phyloP scores from a whole-genome alignment of 2,888 invertebrate species.

The Asteroscopus sphinx region DNA sequence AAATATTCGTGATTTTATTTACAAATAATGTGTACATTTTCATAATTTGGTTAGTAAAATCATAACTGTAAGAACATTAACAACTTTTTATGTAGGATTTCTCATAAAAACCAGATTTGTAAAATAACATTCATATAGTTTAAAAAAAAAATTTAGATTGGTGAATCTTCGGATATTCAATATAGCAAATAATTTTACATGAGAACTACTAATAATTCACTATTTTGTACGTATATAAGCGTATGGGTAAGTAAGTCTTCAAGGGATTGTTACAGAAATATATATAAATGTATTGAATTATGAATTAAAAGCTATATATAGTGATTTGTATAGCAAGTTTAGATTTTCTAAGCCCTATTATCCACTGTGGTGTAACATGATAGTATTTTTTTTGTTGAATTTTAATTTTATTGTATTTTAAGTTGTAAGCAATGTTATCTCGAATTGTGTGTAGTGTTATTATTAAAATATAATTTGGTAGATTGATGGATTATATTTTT shows the following conservation, averaged over 20 bases:
- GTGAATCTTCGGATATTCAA: constrained; percentile 63
- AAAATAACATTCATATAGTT: constrained; percentile 22
- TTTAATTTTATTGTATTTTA: not conserved
- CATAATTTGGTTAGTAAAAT: not conserved
- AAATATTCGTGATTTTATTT: not conserved
- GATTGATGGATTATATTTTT: not conserved
- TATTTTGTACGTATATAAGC: constrained; percentile 81
- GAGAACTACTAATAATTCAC: constrained; percentile 55
- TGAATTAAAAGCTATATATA: constrained; percentile 50
- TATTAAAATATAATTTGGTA: not conserved
- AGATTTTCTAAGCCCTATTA: constrained; percentile 31
- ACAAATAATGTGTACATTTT: no score
- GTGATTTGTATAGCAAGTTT: constrained; percentile 55
- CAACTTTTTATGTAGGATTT: constrained; percentile 27
- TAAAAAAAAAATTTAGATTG: constrained; percentile 41
- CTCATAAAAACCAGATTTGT: constrained; percentile 9
- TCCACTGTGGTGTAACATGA: constrained; percentile 29
- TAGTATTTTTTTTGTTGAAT: not conserved
- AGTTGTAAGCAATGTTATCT: not conserved
- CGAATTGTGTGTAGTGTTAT: not conserved
- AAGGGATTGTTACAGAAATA: constrained; percentile 57
- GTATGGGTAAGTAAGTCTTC: constrained; percentile 71
- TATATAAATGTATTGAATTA: constrained; percentile 38
- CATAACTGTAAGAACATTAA: not conserved
- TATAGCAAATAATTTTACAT: constrained; percentile 59